Evolutionary conservation across 2,888 invertebrate species (phyloP), one percentile per base, ranked within the genome.

Genomic region (Latrodectus hesperus): DNA sequence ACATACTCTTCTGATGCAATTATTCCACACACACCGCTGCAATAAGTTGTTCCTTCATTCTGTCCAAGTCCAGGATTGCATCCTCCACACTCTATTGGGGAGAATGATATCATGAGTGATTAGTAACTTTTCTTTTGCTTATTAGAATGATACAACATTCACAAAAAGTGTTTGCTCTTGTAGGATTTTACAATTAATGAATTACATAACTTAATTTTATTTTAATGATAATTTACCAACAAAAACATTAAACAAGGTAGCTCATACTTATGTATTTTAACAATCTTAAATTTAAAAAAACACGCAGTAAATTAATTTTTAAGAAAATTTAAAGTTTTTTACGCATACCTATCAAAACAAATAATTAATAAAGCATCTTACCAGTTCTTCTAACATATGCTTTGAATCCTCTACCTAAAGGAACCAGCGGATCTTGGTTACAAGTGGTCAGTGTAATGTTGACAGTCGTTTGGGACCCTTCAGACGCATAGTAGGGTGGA

Each of bases 401-500:
- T 82, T 90, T 86, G 68, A 91, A 90, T 52, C 91, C 91, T 89
- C 79, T 90, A 9, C 85, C 83, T 10, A 83, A 68, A 14, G 82
- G 84, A 4, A 90, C 68, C 0, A 75, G 53, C 14, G 88, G 74
- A 85, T 89, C 80, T 84, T 90, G 90, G 73, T 91, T 90, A 53
- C 91, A 91, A 2, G 91, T 91, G n/a, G 89, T 89, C 11, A 91
- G 65, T 0, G 90, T 90, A 9, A 91, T 77, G 22, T 89, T 85
- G 38, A 91, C 84, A 11, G 68, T 79, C 10, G 90, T 90, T 67
- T 84, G 81, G 6, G 85, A 81, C 11, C 91, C 91, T 73, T 91
- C 91, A 8, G 90, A 90, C 12, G 90, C 89, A 67, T 89, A 91
- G 82, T 91, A 91, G 16, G 91, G 91, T 9, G 90, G 90, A 49